Base-by-base conservation (phyloP, 2,888 invertebrate genomes). In the Eupelmus urozonus region DNA sequence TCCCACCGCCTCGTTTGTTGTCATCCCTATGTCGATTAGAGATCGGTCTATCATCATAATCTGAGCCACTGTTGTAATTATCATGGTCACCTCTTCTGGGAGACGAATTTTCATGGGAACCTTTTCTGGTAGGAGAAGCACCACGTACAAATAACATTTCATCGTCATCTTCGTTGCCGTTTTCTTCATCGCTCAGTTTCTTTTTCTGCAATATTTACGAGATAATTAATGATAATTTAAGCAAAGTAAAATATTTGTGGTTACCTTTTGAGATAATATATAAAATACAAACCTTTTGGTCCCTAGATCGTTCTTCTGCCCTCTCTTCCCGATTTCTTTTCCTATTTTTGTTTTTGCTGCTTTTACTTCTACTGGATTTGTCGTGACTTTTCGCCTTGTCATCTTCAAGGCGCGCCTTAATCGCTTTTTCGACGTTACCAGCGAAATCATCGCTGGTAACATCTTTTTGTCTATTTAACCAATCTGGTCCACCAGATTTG, bases 81-180 rank as follows among this genome's bases (percentile, higher is more conserved):
- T 93, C 93, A 59, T 89, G 89, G 25, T 88, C 89, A 23, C 82
- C 90, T 91, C 71, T 88, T 25, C 85, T 82, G 71, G 85, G 57
- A 34, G 90, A 83, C 67, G 86, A 83, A 70, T 85, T 87, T 59
- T 87, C 84, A 81, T 87, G 84, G 76, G 84, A 78, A 72, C 84
- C 81, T 82, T 87, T 85, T 63, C 87, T 85, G 25, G 88, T 90
- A 9, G 96, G 95, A 70, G 95, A 95, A 20, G 95, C 95, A 49
- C 96, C 95, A 67, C 96, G 92, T 11, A 96, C 92, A 88, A 95
- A 95, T 86, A 96, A 90, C 94, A 96, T 94, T 88, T 96, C 96
- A 85, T 93, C 94, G 85, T 96, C 95, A 87, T 96, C 92, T 29
- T 91, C 92, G 81, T 91, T 91, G 75, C 90, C 91, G 72, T 87